Conservation (phyloP, 2,797 vertebrate species). For the Enteromius paludinosus region DNA sequence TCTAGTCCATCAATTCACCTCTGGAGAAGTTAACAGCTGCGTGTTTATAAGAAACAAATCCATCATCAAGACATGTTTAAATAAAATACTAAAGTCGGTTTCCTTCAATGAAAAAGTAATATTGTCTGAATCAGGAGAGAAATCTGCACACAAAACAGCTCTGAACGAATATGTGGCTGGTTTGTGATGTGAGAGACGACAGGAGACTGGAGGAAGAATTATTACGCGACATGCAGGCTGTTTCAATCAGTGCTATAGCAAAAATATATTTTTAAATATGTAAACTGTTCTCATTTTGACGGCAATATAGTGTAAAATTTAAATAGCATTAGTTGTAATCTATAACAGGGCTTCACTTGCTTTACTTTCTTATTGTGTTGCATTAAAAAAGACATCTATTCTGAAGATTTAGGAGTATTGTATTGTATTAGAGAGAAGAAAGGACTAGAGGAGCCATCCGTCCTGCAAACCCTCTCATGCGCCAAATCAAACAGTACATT, state of each 20-base stretch:
- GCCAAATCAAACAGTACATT: constrained; percentile 11
- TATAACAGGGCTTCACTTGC: neutral
- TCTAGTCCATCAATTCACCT: too few relatives aligned
- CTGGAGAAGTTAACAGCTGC: too few relatives aligned
- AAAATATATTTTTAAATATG: neutral
- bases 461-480: neutral
- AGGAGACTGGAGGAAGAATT: too few relatives aligned
- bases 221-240: too few relatives aligned
- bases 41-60: too few relatives aligned
- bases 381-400: neutral
- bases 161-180: neutral
- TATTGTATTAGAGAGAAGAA: neutral
- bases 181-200: neutral
- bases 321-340: neutral
- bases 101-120: neutral
- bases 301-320: neutral
- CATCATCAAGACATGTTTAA: too few relatives aligned
- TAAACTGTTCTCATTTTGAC: neutral
- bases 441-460: neutral
- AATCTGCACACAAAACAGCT: neutral
- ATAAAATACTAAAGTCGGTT: neutral
- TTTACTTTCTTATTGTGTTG: neutral
- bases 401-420: neutral
- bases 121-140: neutral
- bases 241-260: neutral